Evolutionary conservation across 2,888 invertebrate species (phyloP).

Genomic region (Mongoloraphidia duomilia): DNA sequence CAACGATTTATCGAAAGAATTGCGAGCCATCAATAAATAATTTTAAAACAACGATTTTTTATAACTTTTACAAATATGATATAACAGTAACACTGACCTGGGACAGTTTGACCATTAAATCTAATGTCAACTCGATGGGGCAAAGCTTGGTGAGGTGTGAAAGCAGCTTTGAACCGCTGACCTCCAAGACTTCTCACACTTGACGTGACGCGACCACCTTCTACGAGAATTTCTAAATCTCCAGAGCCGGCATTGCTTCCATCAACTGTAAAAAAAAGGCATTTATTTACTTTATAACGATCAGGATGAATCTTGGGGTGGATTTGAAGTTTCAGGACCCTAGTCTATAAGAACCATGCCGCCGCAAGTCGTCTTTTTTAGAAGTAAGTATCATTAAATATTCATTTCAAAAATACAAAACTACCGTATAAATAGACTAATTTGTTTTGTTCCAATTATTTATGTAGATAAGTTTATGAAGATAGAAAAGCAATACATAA

Average conservation of each 20-base stretch:
- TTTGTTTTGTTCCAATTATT: neutral
- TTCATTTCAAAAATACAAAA: too few species aligned
- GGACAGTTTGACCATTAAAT: slow-evolving; percentile 83
- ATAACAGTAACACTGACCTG: slow-evolving; percentile 48
- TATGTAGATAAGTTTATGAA: neutral
- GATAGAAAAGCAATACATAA: neutral
- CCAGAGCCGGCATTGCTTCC: slow-evolving; percentile 93
- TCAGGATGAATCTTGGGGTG: too few species aligned
- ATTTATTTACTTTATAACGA: neutral
- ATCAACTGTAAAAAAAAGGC: slow-evolving; percentile 54
- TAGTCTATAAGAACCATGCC: too few species aligned
- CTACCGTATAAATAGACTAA: neutral
- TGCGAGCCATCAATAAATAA: too few species aligned
- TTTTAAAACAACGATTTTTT: too few species aligned
- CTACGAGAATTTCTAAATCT: slow-evolving; percentile 88
- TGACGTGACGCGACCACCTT: slow-evolving; percentile 88
- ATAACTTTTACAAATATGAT: too few species aligned
- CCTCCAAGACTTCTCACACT: slow-evolving; percentile 83
- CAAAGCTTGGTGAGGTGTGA: slow-evolving; percentile 76
- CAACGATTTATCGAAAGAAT: too few species aligned
- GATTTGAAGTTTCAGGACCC: too few species aligned
- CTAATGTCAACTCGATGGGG: slow-evolving; percentile 84
- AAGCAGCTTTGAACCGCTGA: slow-evolving; percentile 80
- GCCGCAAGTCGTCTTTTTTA: neutral
- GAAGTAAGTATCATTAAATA: neutral